Evolutionary conservation across 2,888 invertebrate species (phyloP).

Genomic region (Tricholauxania praeusta): DNA sequence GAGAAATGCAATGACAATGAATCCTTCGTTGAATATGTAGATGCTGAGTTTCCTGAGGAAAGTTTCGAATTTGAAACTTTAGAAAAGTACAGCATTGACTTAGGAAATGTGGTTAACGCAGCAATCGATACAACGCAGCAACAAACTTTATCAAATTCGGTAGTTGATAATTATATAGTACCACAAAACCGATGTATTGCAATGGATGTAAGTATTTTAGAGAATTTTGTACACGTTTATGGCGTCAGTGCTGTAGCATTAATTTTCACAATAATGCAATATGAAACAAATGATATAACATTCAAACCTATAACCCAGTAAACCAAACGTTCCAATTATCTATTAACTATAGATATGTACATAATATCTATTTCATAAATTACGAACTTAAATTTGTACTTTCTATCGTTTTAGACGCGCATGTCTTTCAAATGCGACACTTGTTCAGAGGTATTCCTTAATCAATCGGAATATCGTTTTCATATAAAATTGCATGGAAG

Average conservation of each 20-base stretch:
- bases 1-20: neutral
- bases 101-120: constrained; percentile 5
- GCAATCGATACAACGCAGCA: neutral
- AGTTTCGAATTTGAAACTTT: neutral
- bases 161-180: no score
- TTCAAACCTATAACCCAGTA: no score
- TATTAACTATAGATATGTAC: no score
- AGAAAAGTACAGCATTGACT: constrained; percentile 17
- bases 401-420: constrained; percentile 1
- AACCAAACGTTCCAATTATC: no score
- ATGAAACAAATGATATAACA: no score
- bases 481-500: constrained; percentile 49
- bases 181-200: no score
- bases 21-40: neutral
- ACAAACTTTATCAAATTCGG: no score
- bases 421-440: constrained; percentile 26
- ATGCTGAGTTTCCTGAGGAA: neutral
- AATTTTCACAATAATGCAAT: no score
- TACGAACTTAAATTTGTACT: neutral
- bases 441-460: neutral
- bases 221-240: no score
- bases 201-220: no score
- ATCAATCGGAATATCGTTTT: constrained; percentile 38
- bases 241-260: no score
- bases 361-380: no score